A percentile compares a stretch with the other conserved stretches of the same genome.
Evolutionary conservation across 2,888 invertebrate species (phyloP).

Genomic region (Drosophila emarginata): DNA sequence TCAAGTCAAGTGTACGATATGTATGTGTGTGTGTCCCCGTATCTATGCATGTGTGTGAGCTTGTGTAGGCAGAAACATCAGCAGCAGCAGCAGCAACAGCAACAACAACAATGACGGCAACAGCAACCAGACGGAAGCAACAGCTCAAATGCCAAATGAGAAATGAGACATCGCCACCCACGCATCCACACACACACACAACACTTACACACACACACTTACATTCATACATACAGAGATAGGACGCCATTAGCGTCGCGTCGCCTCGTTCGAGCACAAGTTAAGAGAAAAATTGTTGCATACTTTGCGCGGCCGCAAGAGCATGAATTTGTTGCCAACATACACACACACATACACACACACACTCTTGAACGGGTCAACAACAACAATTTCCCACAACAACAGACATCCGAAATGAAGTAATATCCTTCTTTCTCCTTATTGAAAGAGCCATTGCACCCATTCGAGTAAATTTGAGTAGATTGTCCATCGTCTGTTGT

Average conservation of each 20-base stretch:
- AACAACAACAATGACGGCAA: slow-evolving; percentile 2
- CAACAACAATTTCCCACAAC: slow-evolving; percentile 36
- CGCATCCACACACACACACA: slow-evolving; percentile 15
- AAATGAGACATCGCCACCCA: slow-evolving; percentile 36
- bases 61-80: slow-evolving; percentile 15
- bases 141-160: slow-evolving; percentile 66
- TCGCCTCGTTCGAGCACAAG: slow-evolving; percentile 31
- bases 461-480: slow-evolving; percentile 30
- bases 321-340: slow-evolving; percentile 22
- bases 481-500: background rate
- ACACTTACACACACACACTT: slow-evolving; percentile 2
- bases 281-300: slow-evolving; percentile 69
- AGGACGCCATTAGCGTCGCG: slow-evolving; percentile 28
- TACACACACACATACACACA: slow-evolving; percentile 19
- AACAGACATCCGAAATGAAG: slow-evolving; percentile 35
- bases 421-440: slow-evolving; percentile 24
- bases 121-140: slow-evolving; percentile 59
- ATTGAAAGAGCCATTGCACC: background rate
- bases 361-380: slow-evolving; percentile 15
- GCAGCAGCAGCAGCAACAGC: slow-evolving; percentile 15
- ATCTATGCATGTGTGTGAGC: background rate
- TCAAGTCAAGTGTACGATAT: slow-evolving; percentile 62
- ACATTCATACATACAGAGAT: background rate
- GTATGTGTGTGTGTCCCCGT: slow-evolving; percentile 16
- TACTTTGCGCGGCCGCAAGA: slow-evolving; percentile 66